Percentiles rank a stretch among this genome's conserved stretches.
Conservation (phyloP, 2,888 invertebrate species). For the Gandaritis pyraliata region DNA sequence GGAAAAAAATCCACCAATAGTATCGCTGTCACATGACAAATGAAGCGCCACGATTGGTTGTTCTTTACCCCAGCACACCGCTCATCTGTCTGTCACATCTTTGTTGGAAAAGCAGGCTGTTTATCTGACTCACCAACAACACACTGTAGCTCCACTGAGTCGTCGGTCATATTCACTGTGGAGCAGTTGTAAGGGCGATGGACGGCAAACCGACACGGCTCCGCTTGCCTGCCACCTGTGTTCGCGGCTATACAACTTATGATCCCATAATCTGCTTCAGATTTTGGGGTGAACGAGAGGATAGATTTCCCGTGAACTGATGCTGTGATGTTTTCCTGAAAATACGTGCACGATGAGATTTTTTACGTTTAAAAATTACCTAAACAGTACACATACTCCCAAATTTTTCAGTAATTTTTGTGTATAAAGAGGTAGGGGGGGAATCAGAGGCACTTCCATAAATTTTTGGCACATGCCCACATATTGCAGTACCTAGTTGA, state of each 20-base stretch:
- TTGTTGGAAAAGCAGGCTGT: not conserved
- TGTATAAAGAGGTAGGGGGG: no score
- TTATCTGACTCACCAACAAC: constrained; percentile 70
- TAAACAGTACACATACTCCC: not conserved
- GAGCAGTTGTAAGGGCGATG: constrained; percentile 91
- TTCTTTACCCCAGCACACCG: no score
- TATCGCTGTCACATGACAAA: no score
- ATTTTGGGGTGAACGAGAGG: constrained; percentile 90
- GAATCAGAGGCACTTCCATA: no score
- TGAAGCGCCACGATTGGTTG: no score
- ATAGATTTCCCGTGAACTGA: constrained; percentile 84
- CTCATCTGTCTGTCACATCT: no score
- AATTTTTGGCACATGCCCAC: no score
- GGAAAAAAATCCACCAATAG: no score
- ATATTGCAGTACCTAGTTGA: no score
- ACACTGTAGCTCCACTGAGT: constrained; percentile 90
- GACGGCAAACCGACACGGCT: constrained; percentile 90
- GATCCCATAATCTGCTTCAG: constrained; percentile 90
- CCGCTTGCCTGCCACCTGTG: constrained; percentile 88
- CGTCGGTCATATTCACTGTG: constrained; percentile 90
- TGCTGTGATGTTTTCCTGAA: constrained; percentile 82
- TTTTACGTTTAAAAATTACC: not conserved
- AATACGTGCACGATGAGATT: not conserved
- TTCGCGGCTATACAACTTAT: constrained; percentile 90
- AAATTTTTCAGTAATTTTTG: no score